Evolutionary conservation across 2,113 vertebrate genomes (phyloP).

Genomic region (Nymphicus hollandicus): DNA sequence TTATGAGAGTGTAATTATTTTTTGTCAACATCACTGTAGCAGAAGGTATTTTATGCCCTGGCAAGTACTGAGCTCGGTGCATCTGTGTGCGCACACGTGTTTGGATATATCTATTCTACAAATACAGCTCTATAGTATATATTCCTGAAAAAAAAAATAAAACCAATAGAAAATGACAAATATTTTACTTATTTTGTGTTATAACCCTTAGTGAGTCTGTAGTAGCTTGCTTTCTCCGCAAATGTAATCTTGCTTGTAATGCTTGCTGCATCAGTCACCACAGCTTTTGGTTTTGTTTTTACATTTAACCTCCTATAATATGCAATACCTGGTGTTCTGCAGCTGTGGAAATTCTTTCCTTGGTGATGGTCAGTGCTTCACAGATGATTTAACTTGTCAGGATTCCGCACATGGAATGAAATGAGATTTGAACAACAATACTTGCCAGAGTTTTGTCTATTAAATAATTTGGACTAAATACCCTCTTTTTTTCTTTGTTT

Average conservation of each 20-base stretch:
- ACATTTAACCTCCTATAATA: neutral
- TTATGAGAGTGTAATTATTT: neutral
- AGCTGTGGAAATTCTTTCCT: neutral
- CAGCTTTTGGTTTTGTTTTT: neutral
- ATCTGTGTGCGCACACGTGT: rapidly evolving
- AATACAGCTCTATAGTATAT: neutral
- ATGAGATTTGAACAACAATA: neutral
- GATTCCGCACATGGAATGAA: neutral
- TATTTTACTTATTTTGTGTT: neutral
- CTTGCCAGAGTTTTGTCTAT: neutral
- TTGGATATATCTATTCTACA: neutral
- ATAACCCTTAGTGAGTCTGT: neutral
- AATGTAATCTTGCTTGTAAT: neutral
- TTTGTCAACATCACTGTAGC: neutral
- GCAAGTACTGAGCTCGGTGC: neutral
- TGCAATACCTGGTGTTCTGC: neutral
- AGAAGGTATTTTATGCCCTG: neutral
- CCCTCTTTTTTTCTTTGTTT: neutral
- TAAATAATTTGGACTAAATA: neutral
- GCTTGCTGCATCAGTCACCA: neutral
- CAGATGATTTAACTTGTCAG: neutral
- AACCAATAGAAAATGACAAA: neutral
- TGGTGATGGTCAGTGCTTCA: neutral
- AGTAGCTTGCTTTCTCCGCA: neutral
- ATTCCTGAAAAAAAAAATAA: neutral